Base-by-base conservation (phyloP, 2,113 vertebrate genomes). In the Falco punctatus region DNA sequence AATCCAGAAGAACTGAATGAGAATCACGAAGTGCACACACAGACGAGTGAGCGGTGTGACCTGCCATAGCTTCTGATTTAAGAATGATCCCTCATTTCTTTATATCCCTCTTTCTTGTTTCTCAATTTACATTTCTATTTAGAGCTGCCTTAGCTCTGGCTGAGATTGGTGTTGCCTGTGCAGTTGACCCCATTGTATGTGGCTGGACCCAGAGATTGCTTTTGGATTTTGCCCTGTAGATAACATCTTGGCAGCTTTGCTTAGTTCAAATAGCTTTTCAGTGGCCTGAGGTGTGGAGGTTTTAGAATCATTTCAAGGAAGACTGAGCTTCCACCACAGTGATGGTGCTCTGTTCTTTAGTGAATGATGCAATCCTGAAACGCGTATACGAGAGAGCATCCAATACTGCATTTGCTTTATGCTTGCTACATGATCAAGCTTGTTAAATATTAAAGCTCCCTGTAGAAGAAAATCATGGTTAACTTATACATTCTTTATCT, bases 21-120 rank as follows among this genome's bases (percentile, higher is more conserved):
- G 97, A 97, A 95, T 97, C 97, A 96, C n/a, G 57, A 81, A 97
- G 69, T 81, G 84, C 96, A 97, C 96, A 95, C 98, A 97, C 40
- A 86, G 95, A 96, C 15, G 90, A 97, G 96, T 66, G 80, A 96
- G 75, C 2, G 20, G 20, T 67, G 77, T 92, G 97, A 97, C 97
- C 96, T 72, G 71, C 61, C 33, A 30, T 26, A n/a, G 83, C 81
- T 95, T 97, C 93, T 92, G 88, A 58, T 96, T 96, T 96, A 85
- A 91, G 93, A 27, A 22, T 38, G 88, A 95, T 82, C 80, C 84
- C 74, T 93, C 87, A 65, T 97, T 89, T 96, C 79, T 84, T 82
- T 54, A 77, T 32, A 58, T 24, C 52, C 81, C 38, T 52, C 59
- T 69, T 83, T 87, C 44, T 86, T 21, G 2, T 89, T 81, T 62